A percentile compares a stretch with the other conserved stretches of the same genome.
Evolutionary conservation across 2,113 vertebrate species (phyloP).

Genomic region (Trematomus loennbergii): DNA sequence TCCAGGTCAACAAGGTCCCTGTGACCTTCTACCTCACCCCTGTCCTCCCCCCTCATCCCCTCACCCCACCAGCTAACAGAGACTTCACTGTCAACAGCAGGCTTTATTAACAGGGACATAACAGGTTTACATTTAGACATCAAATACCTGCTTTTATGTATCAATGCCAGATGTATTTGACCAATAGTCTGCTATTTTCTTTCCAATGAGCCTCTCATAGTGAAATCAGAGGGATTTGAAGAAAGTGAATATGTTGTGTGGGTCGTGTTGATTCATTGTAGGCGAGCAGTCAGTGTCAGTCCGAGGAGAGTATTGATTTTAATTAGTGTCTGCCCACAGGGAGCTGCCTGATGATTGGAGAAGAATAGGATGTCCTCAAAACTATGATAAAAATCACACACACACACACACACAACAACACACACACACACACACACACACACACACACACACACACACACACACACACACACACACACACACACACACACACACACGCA

Average conservation of each 20-base stretch:
- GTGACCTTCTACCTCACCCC: constrained; percentile 61
- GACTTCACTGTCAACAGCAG: constrained; percentile 37
- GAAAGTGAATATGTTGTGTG: constrained; percentile 33
- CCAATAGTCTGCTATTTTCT: neutral
- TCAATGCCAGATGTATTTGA: neutral
- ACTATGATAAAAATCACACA: constrained; percentile 91
- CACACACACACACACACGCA: constrained; percentile 69
- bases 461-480: too few species aligned
- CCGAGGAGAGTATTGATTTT: constrained; percentile 99
- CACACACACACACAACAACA: constrained; percentile 50
- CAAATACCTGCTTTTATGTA: constrained; percentile 6
- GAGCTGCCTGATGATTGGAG: constrained; percentile 94
- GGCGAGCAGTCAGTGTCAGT: constrained; percentile 70
- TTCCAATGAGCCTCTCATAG: neutral
- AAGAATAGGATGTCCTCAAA: constrained; percentile 90
- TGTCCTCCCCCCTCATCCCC: neutral
- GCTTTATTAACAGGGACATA: constrained; percentile 7
- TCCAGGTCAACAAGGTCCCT: constrained; percentile 65
- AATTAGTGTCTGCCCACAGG: constrained; percentile 97
- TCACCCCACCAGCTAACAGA: constrained; percentile 28
- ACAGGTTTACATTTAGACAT: constrained; percentile 10
- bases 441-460: too few species aligned
- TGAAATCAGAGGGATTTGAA: constrained; percentile 31
- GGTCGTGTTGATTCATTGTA: constrained; percentile 60
- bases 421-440: constrained; percentile 26